Base-by-base conservation (phyloP, 1,140 invertebrate genomes). In the Drosophila malerkotliana region DNA sequence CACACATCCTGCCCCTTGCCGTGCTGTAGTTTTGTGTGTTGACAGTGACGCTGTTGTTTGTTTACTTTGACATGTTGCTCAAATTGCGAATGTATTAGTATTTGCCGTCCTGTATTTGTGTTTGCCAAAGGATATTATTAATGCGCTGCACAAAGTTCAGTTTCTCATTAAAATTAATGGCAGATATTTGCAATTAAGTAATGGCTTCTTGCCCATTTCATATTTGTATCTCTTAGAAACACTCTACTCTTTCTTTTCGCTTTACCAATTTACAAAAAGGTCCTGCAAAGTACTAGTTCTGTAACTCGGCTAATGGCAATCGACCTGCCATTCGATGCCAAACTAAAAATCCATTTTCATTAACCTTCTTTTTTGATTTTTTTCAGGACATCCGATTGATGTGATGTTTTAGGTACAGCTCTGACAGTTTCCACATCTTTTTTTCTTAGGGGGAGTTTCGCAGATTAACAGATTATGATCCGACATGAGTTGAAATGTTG, bases 381-480 rank as follows among this genome's bases (percentile, higher is more conserved):
- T 57, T 44, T 18, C 51, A 34, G 49, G 18, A 60, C 41, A 18
- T 28, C 67, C 34, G 68, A 72, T 72, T 69, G 64, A 59, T 49
- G 67, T 39, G 63, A 21, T 18, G 15, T 47, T 47, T 39, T 39
- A 8, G 10, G 63, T 54, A 69, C 63, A 69, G 44, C 56, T 69
- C 39, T 30, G 62, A 39, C 63, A 39, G 56, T 24, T 32, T 47
- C 21, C 63, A 9, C 15, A 26, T 34, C 18, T 47, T 39, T 39
- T 69, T 57, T 47, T 44, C 41, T 37, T 47, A 10, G 28, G 37
- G 30, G 15, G 39, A 28, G 51, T 34, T 45, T 64, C 62, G 41
- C 59, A 88, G 83, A 87, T 87, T 88, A 87, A 87, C 79, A 87
- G 82, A 88, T 87, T 87, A 87, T 87, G 82, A 87, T 76, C 82